Base-by-base conservation (phyloP, 37 sponge, comb jelly and placozoan species). In the Cladorhizidae sp. region DNA sequence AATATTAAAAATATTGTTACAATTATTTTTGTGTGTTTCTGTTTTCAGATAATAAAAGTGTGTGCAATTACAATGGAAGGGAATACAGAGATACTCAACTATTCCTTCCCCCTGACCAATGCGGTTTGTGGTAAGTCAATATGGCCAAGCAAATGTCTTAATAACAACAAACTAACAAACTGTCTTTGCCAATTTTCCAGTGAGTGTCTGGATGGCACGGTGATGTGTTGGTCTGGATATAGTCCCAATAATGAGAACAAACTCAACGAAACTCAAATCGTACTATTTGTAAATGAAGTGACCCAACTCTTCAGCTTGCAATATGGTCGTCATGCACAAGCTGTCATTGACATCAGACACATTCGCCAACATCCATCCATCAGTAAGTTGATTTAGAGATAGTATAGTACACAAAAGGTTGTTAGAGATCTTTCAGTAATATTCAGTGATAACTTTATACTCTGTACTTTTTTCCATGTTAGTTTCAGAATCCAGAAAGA, bases 121-220 rank as follows among this genome's bases (percentile, higher is more conserved):
- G 86, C 45, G 86, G 79, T 73, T 20, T 65, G 26, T 86, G 86
- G 86, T 86, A 79, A 31, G 73, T 57, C n/a, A 51, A 21, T 20
- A 20, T 20, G 2, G 17, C 22, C 12, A 41, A 62, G 1, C 41
- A 62, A 12, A 70, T n/a, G n/a, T n/a, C n/a, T n/a, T n/a, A n/a
- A n/a, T n/a, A n/a, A n/a, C n/a, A n/a, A n/a, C n/a, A n/a, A n/a
- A n/a, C n/a, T n/a, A n/a, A n/a, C n/a, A n/a, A n/a, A n/a, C n/a
- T n/a, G n/a, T n/a, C n/a, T 29, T 72, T 63, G 38, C 40, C 11
- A 57, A 26, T 54, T 41, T 61, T 20, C 29, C 35, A 84, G 84
- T 76, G 59, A 84, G 51, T 84, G 84, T 39, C 41, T 59, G 32
- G 43, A 84, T 26, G 84, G 84, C 8, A 35, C 50, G 43, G 33